Conservation (phyloP, 2,797 vertebrate species). For the Macrochelys suwanniensis region DNA sequence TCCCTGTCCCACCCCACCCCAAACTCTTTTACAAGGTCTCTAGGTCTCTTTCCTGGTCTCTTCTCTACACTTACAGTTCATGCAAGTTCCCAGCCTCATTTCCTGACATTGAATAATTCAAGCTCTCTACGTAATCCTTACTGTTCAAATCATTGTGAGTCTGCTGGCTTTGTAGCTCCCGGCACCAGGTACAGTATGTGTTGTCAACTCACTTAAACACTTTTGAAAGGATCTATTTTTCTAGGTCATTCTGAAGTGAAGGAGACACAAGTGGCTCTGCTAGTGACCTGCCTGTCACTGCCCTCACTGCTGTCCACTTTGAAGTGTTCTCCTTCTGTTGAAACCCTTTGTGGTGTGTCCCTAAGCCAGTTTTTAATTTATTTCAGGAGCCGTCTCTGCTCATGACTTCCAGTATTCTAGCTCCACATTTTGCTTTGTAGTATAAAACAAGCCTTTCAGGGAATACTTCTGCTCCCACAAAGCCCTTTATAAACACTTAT, state of each 20-base stretch:
- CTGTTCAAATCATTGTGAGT: rapidly evolving
- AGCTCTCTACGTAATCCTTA: background rate
- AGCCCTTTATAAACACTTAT: background rate
- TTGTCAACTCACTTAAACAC: conserved; percentile 53
- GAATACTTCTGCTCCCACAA: rapidly evolving
- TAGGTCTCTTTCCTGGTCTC: background rate
- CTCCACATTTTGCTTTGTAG: rapidly evolving
- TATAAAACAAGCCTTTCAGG: background rate
- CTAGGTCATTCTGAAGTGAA: conserved; percentile 54
- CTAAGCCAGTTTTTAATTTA: conserved; percentile 50
- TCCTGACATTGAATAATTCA: rapidly evolving
- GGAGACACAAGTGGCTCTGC: conserved; percentile 39
- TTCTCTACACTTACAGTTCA: background rate
- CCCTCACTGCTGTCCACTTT: conserved; percentile 43
- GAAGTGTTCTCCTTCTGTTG: conserved; percentile 58
- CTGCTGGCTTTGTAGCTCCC: conserved; percentile 14
- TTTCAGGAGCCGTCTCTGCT: conserved; percentile 29
- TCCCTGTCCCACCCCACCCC: background rate
- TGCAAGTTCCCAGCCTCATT: background rate
- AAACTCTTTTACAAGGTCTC: background rate
- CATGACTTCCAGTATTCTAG: background rate
- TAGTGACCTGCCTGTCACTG: conserved; percentile 39
- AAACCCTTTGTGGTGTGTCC: background rate
- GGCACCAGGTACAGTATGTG: background rate
- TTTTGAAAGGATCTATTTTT: conserved; percentile 62